phyloP scores from a whole-genome alignment of 1,140 invertebrate genomes.

The Nixonia krombeini region DNA sequence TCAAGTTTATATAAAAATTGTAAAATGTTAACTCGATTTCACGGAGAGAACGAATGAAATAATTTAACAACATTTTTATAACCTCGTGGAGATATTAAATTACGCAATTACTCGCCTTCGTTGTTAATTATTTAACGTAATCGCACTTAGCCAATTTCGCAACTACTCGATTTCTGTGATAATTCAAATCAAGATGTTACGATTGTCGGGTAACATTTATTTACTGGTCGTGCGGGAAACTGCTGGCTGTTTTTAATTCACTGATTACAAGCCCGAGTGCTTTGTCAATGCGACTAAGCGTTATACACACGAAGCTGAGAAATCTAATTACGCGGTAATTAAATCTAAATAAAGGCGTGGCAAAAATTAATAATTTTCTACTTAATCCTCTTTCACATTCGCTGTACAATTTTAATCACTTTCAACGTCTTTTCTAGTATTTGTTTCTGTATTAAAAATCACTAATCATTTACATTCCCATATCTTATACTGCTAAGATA shows the following conservation, averaged over 20 bases:
- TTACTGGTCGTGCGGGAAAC: conserved; percentile 4
- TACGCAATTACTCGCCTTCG: not conserved
- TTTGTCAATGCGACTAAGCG: conserved; percentile 6
- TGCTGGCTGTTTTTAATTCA: conserved; percentile 29
- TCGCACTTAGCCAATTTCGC: conserved; percentile 33
- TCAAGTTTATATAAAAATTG: no score
- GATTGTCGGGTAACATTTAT: conserved; percentile 43
- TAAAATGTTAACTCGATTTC: no score
- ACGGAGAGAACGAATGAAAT: no score
- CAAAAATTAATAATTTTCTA: conserved; percentile 45
- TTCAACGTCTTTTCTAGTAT: no score
- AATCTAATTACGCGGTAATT: conserved; percentile 23
- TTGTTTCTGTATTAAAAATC: no score
- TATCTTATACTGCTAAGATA: no score
- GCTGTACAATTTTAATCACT: no score
- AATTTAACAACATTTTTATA: no score
- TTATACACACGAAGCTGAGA: not conserved
- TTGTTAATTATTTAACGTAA: conserved; percentile 38
- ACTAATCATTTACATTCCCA: no score
- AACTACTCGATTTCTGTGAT: conserved; percentile 29
- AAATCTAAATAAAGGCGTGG: conserved; percentile 23
- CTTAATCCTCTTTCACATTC: no score
- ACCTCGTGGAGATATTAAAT: no score
- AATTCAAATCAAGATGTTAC: conserved; percentile 30
- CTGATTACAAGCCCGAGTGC: conserved; percentile 11